A percentile compares a stretch with the other conserved stretches of the same genome.
phyloP scores from a whole-genome alignment of 1,140 invertebrate genomes.

The Pomacea maculata region DNA sequence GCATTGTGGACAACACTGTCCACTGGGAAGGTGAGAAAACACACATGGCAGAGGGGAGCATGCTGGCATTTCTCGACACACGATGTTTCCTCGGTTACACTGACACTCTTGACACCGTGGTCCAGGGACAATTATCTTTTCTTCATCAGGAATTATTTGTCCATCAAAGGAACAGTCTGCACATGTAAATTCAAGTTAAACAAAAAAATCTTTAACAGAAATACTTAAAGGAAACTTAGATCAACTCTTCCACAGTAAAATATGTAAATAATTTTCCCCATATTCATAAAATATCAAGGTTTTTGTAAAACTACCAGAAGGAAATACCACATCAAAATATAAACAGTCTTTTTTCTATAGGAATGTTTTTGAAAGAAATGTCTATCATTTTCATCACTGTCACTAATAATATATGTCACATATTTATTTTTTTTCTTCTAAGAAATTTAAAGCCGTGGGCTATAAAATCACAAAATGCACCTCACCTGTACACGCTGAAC shows the following conservation, averaged over 20 bases:
- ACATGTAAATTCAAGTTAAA: slow-evolving; percentile 14
- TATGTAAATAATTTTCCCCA: background rate
- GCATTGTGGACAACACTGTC: slow-evolving; percentile 57
- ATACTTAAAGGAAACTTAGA: no score
- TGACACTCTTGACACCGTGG: slow-evolving; percentile 50
- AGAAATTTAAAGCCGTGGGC: no score
- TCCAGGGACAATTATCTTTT: slow-evolving; percentile 38
- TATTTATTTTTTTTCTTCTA: no score
- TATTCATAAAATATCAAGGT: background rate
- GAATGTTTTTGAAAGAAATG: no score
- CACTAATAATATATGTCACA: no score
- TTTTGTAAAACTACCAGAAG: no score
- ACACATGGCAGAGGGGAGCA: slow-evolving; percentile 50
- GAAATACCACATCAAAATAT: no score
- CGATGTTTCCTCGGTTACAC: slow-evolving; percentile 52
- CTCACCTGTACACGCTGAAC: slow-evolving; percentile 52
- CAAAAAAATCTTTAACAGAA: background rate
- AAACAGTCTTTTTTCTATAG: no score
- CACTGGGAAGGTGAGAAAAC: slow-evolving; percentile 41
- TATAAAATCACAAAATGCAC: background rate
- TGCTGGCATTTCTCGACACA: slow-evolving; percentile 37
- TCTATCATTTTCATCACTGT: no score
- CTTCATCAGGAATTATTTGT: slow-evolving; percentile 40
- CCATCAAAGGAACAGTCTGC: slow-evolving; percentile 55
- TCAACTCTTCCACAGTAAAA: background rate